Percentiles rank a stretch among this genome's conserved stretches.
These are phyloP conservation scores for Pristionchus arcanus DNA, from an alignment of 2,888 invertebrate genomes.

Conservation along the genomic window DNA sequence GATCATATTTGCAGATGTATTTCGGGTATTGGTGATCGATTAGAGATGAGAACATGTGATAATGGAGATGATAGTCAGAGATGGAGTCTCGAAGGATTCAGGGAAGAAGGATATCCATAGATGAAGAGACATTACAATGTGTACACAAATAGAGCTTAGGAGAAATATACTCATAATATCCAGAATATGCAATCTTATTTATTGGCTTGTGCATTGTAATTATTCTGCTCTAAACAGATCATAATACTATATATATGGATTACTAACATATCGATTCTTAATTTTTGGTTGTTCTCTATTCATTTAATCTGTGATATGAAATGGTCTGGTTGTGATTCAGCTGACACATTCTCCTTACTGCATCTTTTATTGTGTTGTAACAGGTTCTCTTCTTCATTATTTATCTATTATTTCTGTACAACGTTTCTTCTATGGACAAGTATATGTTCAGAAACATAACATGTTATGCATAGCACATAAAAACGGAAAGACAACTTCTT, in stretches of 20 bases:
- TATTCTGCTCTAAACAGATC: neutral
- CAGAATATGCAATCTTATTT: constrained; percentile 24
- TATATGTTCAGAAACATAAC: constrained; percentile 18
- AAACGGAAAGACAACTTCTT: neutral
- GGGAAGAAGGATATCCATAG: constrained; percentile 51
- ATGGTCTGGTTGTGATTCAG: constrained; percentile 20
- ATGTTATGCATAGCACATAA: constrained; percentile 26
- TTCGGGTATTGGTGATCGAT: constrained; percentile 1
- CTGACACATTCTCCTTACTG: neutral
- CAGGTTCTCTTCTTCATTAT: constrained; percentile 45
- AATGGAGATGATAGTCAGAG: constrained; percentile 38
- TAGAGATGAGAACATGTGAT: constrained; percentile 52
- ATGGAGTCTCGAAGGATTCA: constrained; percentile 51
- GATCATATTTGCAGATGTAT: constrained; percentile 34
- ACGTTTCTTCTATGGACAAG: neutral
- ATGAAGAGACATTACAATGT: constrained; percentile 43
- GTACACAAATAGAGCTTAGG: constrained; percentile 34
- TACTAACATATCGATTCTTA: constrained; percentile 43
- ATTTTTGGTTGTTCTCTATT: constrained; percentile 36
- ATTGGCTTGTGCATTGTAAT: neutral
- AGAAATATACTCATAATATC: constrained; percentile 23
- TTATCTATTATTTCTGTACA: constrained; percentile 40
- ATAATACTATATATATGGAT: neutral
- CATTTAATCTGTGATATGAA: constrained; percentile 30
- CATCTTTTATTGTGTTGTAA: constrained; percentile 8